Evolutionary conservation across 30 jellyfish, hydroid and myxozoan species (phyloP), one percentile per base, ranked within the genome.

Genomic region (Rhopilema esculentum): DNA sequence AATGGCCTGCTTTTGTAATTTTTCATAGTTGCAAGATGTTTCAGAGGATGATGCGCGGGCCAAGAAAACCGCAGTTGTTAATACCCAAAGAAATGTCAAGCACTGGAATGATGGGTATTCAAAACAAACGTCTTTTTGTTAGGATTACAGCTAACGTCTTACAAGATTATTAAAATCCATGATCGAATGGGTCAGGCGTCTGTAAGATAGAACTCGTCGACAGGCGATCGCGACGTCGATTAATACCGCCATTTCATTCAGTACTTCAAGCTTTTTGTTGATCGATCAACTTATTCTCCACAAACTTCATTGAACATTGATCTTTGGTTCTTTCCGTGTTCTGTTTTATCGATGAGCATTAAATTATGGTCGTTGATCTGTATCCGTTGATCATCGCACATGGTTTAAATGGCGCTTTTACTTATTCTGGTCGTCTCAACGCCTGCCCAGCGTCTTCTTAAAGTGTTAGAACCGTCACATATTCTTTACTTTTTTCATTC

Each of bases 71-170:
- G 51, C 84, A 73, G 33, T 20, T 28, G 18, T 30, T 73, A 31
- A 40, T 8, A 21, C 70, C 84, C 33, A 31, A 18, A 18, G 70
- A 67, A 32, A 40, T 73, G 64, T 1, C 63, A 1, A 73, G 40
- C 84, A 0, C 33, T 16, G 33, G 84, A 73, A 73, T 73, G 84
- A 73, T 17, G 84, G 27, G 21, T n/a, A 73, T 73, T 27, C 84
- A 30, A 73, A 73, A 73, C 84, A 73, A 27, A n/a, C 64, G 50
- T 27, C 49, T 66, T 32, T 73, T 40, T 26, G 49, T 26, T 66
- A 40, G 25, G 69, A 73, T 73, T 73, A 73, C 12, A 33, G 26
- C 82, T 71, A 25, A 25, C 65, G 8, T 71, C 29, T 6, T 33
- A 21, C 28, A 71, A 71, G 49, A 9, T 32, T 33, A 73, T 73